These are phyloP conservation scores for Drosophila dives DNA, from an alignment of 2,888 invertebrate genomes.

Conservation along the genomic window DNA sequence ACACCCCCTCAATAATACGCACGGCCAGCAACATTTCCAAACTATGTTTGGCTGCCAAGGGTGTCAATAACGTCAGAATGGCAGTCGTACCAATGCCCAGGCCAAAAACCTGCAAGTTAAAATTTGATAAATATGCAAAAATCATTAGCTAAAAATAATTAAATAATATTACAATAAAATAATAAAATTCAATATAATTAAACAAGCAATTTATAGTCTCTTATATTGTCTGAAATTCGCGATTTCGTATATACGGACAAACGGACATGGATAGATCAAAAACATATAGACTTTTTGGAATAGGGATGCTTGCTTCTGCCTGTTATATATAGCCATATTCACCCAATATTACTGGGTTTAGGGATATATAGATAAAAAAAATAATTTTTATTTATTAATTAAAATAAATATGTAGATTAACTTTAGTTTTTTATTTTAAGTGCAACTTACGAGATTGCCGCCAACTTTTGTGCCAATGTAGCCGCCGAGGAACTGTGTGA, in stretches of 20 bases:
- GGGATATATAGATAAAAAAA: not conserved
- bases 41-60: constrained; percentile 90
- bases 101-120: constrained; percentile 88
- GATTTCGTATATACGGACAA: not conserved
- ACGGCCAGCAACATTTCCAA: constrained; percentile 89
- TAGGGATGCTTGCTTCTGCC: not conserved
- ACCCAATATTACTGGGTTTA: not conserved
- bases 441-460: constrained; percentile 88
- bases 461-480: constrained; percentile 93
- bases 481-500: constrained; percentile 93
- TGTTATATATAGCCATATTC: not conserved
- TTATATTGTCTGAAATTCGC: not conserved
- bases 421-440: not conserved
- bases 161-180: not conserved
- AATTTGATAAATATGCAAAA: not conserved
- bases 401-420: not conserved
- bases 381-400: not conserved
- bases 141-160: not conserved
- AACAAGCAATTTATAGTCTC: not conserved
- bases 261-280: not conserved
- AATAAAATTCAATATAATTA: too few relatives aligned
- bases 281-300: not conserved
- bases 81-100: constrained; percentile 92
- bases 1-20: constrained; percentile 91
- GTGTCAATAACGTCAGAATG: constrained; percentile 92